phyloP scores from a whole-genome alignment of 2,797 vertebrate species.

The Alectoris magna region DNA sequence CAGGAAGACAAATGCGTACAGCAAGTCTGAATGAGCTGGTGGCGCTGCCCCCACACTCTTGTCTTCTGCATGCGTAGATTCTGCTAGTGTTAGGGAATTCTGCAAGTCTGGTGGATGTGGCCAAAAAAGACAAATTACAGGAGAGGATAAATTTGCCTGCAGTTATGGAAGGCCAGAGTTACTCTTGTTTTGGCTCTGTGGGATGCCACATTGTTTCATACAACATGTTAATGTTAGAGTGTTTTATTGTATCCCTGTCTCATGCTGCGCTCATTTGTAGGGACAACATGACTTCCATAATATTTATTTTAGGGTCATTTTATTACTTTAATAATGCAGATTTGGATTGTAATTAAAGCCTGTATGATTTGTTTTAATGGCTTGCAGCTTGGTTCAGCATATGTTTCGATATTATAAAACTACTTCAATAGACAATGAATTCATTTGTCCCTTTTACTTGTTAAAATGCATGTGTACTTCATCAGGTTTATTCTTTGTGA shows the following conservation, averaged over 20 bases:
- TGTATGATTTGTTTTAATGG: constrained; percentile 58
- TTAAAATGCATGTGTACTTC: constrained; percentile 52
- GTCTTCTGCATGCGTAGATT: not conserved
- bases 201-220: constrained; percentile 22
- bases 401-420: constrained; percentile 54
- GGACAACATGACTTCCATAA: constrained; percentile 58
- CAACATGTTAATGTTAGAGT: not conserved
- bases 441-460: constrained; percentile 52
- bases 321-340: constrained; percentile 60
- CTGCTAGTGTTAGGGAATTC: not conserved
- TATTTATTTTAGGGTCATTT: constrained; percentile 72
- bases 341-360: constrained; percentile 67
- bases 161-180: constrained; percentile 31
- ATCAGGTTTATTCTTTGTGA: constrained; percentile 53
- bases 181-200: constrained; percentile 16
- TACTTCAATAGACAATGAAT: constrained; percentile 67
- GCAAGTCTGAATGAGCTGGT: not conserved
- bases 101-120: not conserved
- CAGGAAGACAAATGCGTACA: not conserved
- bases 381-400: constrained; percentile 44
- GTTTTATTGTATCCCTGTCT: constrained; percentile 31
- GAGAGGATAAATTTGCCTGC: constrained; percentile 4
- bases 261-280: constrained; percentile 60
- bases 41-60: not conserved
- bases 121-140: not conserved